Evolutionary conservation across 2,888 invertebrate genomes (phyloP).

Genomic region (Drosophila atroscutellata): DNA sequence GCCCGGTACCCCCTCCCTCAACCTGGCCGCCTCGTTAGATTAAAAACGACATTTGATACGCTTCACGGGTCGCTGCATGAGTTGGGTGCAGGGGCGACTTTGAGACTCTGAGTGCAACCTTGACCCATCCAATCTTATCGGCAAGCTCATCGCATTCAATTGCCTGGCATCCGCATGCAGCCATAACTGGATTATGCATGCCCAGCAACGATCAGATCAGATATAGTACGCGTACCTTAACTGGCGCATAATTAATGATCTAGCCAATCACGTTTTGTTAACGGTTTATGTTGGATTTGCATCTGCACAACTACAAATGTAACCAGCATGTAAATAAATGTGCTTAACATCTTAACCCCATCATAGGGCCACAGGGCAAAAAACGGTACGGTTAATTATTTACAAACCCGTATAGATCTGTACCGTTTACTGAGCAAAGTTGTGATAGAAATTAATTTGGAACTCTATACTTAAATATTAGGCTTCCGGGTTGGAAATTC

Average conservation of each 20-base stretch:
- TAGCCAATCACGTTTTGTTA: conserved; percentile 68
- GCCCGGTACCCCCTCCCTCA: background rate
- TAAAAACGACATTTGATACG: conserved; percentile 53
- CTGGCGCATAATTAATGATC: conserved; percentile 73
- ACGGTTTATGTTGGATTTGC: conserved; percentile 65
- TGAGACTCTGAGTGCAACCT: conserved; percentile 36
- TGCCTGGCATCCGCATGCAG: conserved; percentile 43
- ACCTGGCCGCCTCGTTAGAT: conserved; percentile 11
- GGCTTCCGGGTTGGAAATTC: background rate
- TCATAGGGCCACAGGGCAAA: conserved; percentile 3
- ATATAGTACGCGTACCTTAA: conserved; percentile 49
- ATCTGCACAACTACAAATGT: conserved; percentile 25
- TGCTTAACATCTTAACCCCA: conserved; percentile 20
- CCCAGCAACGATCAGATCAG: conserved; percentile 23
- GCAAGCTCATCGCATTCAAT: conserved; percentile 45
- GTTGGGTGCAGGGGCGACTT: background rate
- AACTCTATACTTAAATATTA: background rate
- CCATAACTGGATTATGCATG: conserved; percentile 51
- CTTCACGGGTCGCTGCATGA: conserved; percentile 47
- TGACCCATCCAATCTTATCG: conserved; percentile 55
- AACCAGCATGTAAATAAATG: conserved; percentile 61
- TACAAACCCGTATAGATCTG: conserved; percentile 1
- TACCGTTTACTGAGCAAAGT: conserved; percentile 18
- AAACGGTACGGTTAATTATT: conserved; percentile 14
- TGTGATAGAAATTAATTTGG: background rate